These are phyloP conservation scores for Himalopsyche japonica DNA, from an alignment of 2,888 invertebrate species.

Conservation along the genomic window DNA sequence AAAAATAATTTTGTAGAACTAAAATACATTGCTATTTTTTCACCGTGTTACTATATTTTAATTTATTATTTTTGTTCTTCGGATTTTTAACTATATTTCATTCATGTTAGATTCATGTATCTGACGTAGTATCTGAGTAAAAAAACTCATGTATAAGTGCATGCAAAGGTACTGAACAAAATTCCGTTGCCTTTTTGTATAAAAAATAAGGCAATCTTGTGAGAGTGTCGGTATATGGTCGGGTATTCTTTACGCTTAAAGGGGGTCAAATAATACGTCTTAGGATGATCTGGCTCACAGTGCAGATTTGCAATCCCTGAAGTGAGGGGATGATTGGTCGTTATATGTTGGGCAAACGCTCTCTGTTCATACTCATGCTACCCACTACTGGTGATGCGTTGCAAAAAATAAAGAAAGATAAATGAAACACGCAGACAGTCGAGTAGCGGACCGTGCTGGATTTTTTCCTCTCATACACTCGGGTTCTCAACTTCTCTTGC, in stretches of 20 bases:
- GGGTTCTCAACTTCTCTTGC: not conserved
- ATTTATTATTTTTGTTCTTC: too few relatives aligned
- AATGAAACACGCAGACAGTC: constrained; percentile 32
- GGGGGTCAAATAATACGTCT: not conserved
- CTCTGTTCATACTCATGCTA: not conserved
- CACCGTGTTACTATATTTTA: too few relatives aligned
- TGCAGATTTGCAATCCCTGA: constrained; percentile 15
- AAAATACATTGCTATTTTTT: too few relatives aligned
- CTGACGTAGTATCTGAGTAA: too few relatives aligned
- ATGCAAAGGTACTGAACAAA: too few relatives aligned
- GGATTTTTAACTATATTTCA: too few relatives aligned
- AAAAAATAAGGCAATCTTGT: not conserved
- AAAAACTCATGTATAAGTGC: too few relatives aligned
- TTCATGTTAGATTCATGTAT: too few relatives aligned
- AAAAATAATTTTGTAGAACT: too few relatives aligned
- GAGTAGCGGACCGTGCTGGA: not conserved
- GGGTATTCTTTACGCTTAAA: not conserved
- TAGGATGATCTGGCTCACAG: not conserved
- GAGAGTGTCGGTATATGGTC: not conserved
- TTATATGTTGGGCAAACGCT: constrained; percentile 29
- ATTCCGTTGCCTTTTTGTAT: not conserved
- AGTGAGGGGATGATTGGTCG: constrained; percentile 35
- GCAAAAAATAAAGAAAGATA: constrained; percentile 32
- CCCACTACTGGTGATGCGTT: constrained; percentile 16
- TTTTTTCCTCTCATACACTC: not conserved